Evolutionary conservation across 2,888 invertebrate species (phyloP).

Genomic region (Anodontia alba): DNA sequence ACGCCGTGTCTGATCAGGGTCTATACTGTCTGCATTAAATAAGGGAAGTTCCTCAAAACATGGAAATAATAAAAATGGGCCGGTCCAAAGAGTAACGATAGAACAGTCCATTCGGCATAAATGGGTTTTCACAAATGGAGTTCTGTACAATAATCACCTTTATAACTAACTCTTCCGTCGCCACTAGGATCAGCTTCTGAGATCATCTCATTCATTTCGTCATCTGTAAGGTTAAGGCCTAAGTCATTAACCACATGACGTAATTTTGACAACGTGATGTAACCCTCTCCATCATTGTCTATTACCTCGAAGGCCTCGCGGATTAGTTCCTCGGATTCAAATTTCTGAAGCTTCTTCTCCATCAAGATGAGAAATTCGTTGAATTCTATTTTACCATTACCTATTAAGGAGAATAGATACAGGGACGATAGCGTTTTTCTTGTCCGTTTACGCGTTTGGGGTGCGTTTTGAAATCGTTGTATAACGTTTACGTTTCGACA

Average conservation of each 20-base stretch:
- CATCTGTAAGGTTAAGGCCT: slow-evolving; percentile 29
- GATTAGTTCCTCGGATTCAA: slow-evolving; percentile 56
- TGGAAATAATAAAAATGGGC: no score
- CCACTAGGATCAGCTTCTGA: slow-evolving; percentile 59
- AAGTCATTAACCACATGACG: slow-evolving; percentile 27
- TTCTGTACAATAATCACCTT: slow-evolving; percentile 50
- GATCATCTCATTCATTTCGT: slow-evolving; percentile 57
- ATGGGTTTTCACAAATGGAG: no score
- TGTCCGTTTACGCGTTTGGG: no score
- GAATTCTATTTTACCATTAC: slow-evolving; percentile 64
- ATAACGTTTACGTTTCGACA: no score
- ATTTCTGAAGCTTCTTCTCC: slow-evolving; percentile 50
- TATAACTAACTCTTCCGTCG: slow-evolving; percentile 54
- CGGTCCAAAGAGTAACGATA: no score
- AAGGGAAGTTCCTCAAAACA: no score
- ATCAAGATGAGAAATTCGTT: slow-evolving; percentile 56
- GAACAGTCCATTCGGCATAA: no score
- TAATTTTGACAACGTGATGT: slow-evolving; percentile 49
- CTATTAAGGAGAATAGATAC: no score
- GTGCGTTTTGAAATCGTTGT: no score
- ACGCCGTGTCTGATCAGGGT: no score
- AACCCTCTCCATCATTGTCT: slow-evolving; percentile 57
- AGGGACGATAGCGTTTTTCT: no score
- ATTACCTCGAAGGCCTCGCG: slow-evolving; percentile 57
- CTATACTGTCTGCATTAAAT: no score